Evolutionary conservation across 2,797 vertebrate genomes (phyloP), one percentile per base, ranked within the genome.

Genomic region (Pseudopleuronectes americanus): DNA sequence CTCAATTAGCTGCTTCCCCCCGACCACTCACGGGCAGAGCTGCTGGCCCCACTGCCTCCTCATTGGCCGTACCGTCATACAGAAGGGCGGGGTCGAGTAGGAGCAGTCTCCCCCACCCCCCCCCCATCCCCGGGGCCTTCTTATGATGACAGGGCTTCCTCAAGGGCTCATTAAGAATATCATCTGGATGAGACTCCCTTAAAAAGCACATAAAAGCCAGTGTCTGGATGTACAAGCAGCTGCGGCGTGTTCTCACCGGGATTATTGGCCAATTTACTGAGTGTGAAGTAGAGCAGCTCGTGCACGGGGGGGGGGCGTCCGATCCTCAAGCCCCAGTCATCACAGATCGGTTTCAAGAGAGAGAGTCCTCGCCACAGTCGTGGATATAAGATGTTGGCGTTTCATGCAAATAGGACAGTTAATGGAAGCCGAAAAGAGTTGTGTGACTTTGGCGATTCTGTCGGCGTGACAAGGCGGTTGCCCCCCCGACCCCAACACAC

Each of bases 161-260:
- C 52, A 19, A 75, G 84, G 87, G 82, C 84, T 90, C 87, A 90
- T 92, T 93, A 94, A 72, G 74, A 74, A 75, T 79, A 87, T 90
- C 57, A 91, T 90, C 74, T 74, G 63, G 33, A 66, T 58, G 74
- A 87, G 84, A 87, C 84, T 92, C 69, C 80, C 80, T 86, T 89
- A 87, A 88, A 89, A 89, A 88, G 78, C 77, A 71, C 81, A 89
- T 85, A 77, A 85, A 88, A 91, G 77, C 74, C 51, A 65, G 22
- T 64, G 75, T 85, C 76, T 83, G 84, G 70, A 76, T 83, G 77
- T 80, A 69, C 60, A 64, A 81, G 81, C 77, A 65, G 87, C 81
- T 69, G 63, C 76, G 49, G 70, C 71, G 3, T 71, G 73, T 79
- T 85, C 85, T 85, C 81, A 38, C 68, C 0, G 76, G 84, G 85